These are phyloP conservation scores for Tachuris rubrigastra DNA, from an alignment of 2,113 vertebrate species.

Conservation along the genomic window DNA sequence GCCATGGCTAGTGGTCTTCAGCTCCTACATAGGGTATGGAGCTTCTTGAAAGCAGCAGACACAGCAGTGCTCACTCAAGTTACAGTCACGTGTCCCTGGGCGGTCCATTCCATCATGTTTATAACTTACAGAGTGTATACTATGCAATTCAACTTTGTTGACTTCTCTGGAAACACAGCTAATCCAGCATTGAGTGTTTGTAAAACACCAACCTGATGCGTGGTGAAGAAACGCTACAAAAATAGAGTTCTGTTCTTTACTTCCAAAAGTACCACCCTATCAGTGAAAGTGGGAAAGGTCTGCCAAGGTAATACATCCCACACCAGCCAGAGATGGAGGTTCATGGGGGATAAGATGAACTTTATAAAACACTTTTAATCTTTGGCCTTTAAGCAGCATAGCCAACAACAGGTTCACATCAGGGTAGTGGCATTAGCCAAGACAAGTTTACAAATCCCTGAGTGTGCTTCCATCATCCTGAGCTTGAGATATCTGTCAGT, in stretches of 20 bases:
- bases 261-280: constrained; percentile 28
- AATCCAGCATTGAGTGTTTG: background rate
- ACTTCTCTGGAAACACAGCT: background rate
- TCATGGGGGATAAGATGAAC: constrained; percentile 30
- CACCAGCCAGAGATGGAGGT: background rate
- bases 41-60: background rate
- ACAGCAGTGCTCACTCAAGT: fast-evolving
- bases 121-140: background rate
- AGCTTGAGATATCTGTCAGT: constrained; percentile 45
- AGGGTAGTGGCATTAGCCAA: constrained; percentile 55
- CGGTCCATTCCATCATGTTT: background rate
- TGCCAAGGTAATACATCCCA: background rate
- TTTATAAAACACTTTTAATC: constrained; percentile 58
- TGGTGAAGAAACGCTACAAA: background rate
- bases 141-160: background rate
- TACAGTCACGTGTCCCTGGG: fast-evolving
- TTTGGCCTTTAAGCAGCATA: constrained; percentile 54
- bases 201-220: background rate
- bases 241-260: constrained; percentile 34
- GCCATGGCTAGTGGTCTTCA: background rate
- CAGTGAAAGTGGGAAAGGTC: constrained; percentile 36
- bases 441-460: constrained; percentile 34
- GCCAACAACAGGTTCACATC: constrained; percentile 63
- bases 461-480: constrained; percentile 29
- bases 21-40: fast-evolving